phyloP scores from a whole-genome alignment of 2,888 invertebrate genomes.

The Machimus rusticus region DNA sequence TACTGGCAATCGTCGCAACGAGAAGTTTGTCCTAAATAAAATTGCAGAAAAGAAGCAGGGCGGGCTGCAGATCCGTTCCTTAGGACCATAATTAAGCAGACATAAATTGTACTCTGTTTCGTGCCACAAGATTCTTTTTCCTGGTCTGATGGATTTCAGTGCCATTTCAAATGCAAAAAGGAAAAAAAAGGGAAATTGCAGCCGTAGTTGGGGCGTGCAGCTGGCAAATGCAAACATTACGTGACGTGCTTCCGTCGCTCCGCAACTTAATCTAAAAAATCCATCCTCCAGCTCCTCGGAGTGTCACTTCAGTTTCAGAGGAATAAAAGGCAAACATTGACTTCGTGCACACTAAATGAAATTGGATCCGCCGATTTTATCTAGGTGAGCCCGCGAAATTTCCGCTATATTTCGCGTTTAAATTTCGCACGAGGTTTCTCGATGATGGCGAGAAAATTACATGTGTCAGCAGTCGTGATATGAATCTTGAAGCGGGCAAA shows the following conservation, averaged over 20 bases:
- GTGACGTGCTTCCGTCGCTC: neutral
- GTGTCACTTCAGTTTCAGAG: neutral
- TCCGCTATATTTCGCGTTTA: neutral
- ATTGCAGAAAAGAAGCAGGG: neutral
- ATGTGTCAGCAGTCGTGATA: constrained; percentile 16
- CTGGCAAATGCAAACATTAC: constrained; percentile 19
- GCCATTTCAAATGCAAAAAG: neutral
- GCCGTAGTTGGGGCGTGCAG: neutral
- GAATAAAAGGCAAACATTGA: constrained; percentile 23
- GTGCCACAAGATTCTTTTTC: constrained; percentile 9
- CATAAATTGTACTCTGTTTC: constrained; percentile 31
- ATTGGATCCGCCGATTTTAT: constrained; percentile 18
- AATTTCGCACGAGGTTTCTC: neutral
- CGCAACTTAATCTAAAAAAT: neutral
- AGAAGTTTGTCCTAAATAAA: constrained; percentile 23
- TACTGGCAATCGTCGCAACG: neutral
- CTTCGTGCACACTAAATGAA: constrained; percentile 17
- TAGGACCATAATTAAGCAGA: constrained; percentile 38
- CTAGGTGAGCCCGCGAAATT: constrained; percentile 15
- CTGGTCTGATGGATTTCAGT: constrained; percentile 13
- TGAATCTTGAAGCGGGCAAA: constrained; percentile 2
- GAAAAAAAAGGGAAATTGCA: neutral
- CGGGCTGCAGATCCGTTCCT: constrained; percentile 2
- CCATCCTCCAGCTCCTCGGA: neutral
- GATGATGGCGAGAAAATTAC: constrained; percentile 6